Percentiles rank a stretch among this genome's conserved stretches.
These are phyloP conservation scores for Ricordea florida DNA, from an alignment of 92 coral and sea anemone species.

Conservation along the genomic window DNA sequence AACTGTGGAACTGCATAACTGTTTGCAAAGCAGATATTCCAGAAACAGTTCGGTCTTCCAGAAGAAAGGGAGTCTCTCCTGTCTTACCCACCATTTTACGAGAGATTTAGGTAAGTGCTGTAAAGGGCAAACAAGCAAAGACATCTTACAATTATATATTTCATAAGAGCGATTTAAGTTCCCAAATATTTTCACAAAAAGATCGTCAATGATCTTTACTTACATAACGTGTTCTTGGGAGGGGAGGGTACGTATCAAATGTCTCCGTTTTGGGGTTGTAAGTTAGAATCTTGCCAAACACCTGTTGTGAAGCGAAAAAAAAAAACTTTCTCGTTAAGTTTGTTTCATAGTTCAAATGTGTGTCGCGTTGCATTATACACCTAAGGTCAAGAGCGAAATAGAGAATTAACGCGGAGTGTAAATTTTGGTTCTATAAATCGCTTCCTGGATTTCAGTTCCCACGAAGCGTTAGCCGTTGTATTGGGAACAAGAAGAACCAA, in stretches of 20 bases:
- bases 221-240: constrained; percentile 73
- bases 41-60: constrained; percentile 87
- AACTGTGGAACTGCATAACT: constrained; percentile 3
- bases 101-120: constrained; percentile 55
- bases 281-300: constrained; percentile 68
- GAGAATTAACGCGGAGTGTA: too few relatives aligned
- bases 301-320: constrained; percentile 19
- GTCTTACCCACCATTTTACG: constrained; percentile 72
- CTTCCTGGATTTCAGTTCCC: too few relatives aligned
- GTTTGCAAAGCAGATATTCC: constrained; percentile 66
- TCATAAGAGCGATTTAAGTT: not conserved
- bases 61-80: constrained; percentile 71
- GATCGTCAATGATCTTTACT: constrained; percentile 2
- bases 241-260: constrained; percentile 74
- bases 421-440: too few relatives aligned
- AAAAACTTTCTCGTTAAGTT: too few relatives aligned
- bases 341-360: too few relatives aligned
- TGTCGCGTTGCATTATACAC: too few relatives aligned
- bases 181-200: not conserved
- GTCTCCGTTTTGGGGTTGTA: constrained; percentile 41
- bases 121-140: not conserved
- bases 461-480: too few relatives aligned
- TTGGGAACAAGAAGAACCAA: too few relatives aligned
- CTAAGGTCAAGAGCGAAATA: too few relatives aligned
- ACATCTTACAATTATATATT: too few relatives aligned